Percentiles rank a stretch among this genome's conserved stretches.
Evolutionary conservation across 2,888 invertebrate genomes (phyloP).

Genomic region (Helicoverpa assulta): DNA sequence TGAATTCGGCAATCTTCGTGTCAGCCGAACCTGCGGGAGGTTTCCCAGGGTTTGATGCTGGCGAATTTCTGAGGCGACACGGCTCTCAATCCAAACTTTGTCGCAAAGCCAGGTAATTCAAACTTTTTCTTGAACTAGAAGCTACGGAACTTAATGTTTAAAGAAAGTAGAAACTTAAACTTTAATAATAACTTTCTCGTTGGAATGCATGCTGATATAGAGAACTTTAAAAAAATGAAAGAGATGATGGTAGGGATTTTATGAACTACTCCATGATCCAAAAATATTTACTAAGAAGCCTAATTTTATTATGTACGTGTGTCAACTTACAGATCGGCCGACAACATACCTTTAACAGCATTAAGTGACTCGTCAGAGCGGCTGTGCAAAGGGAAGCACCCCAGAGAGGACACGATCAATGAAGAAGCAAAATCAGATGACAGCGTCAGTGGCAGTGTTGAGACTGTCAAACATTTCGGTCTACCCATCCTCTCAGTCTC

Average conservation of each 20-base stretch:
- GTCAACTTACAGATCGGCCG: constrained; percentile 80
- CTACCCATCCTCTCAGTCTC: constrained; percentile 94
- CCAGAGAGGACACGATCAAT: constrained; percentile 85
- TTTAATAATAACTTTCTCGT: background rate
- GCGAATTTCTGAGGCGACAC: constrained; percentile 94
- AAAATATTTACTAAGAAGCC: background rate
- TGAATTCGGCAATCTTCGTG: constrained; percentile 96
- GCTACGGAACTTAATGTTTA: background rate
- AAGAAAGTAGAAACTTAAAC: no score
- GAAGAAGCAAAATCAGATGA: constrained; percentile 87
- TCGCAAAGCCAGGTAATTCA: constrained; percentile 92
- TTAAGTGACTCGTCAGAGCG: constrained; percentile 89
- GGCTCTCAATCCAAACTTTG: constrained; percentile 95
- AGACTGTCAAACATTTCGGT: constrained; percentile 91
- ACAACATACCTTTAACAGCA: constrained; percentile 86
- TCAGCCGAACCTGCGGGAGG: constrained; percentile 93
- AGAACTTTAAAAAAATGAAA: no score
- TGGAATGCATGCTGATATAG: no score
- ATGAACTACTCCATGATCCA: no score
- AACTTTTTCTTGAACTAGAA: background rate
- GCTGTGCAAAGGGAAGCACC: constrained; percentile 83
- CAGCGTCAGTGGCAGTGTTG: constrained; percentile 80
- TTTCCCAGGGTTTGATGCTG: constrained; percentile 94
- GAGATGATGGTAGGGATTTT: no score
- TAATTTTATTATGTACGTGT: background rate